Evolutionary conservation across 1,140 invertebrate genomes (phyloP).

Genomic region (Berghia stephanieae): DNA sequence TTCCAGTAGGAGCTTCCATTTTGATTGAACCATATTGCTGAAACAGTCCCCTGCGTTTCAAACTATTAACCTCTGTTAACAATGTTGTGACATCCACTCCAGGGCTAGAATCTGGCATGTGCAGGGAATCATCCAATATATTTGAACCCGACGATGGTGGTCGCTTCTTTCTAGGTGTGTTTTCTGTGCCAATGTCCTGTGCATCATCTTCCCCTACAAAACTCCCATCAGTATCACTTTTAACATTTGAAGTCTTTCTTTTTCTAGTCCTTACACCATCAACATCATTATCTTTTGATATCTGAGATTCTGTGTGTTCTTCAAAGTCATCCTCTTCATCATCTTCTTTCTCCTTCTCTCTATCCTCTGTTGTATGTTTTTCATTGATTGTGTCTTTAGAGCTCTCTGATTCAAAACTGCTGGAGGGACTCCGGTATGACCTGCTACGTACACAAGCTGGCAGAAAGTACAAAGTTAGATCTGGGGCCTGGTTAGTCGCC

Average conservation of each 20-base stretch:
- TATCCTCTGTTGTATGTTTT: conserved; percentile 63
- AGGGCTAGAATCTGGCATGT: conserved; percentile 56
- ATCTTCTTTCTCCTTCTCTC: conserved; percentile 56
- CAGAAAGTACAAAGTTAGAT: conserved; percentile 50
- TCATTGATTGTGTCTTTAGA: conserved; percentile 65
- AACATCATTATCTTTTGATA: conserved; percentile 22
- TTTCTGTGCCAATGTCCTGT: conserved; percentile 29
- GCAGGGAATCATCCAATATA: conserved; percentile 57
- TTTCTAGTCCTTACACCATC: conserved; percentile 33
- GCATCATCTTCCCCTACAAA: conserved; percentile 29
- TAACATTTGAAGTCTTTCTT: conserved; percentile 46
- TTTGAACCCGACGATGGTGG: conserved; percentile 46
- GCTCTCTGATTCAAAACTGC: conserved; percentile 69
- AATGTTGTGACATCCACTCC: conserved; percentile 80
- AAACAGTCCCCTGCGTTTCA: conserved; percentile 81
- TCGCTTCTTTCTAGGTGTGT: conserved; percentile 51
- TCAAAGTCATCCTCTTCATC: conserved; percentile 48
- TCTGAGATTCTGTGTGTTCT: conserved; percentile 39
- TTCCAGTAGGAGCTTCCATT: conserved; percentile 81
- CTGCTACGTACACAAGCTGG: conserved; percentile 24
- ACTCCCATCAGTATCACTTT: conserved; percentile 32
- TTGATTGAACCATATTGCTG: conserved; percentile 84
- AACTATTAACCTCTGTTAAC: conserved; percentile 78
- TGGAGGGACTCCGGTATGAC: conserved; percentile 49
- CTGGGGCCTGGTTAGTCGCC: conserved; percentile 44